Evolutionary conservation across 2,113 vertebrate species (phyloP).

Genomic region (Nettapus auritus): DNA sequence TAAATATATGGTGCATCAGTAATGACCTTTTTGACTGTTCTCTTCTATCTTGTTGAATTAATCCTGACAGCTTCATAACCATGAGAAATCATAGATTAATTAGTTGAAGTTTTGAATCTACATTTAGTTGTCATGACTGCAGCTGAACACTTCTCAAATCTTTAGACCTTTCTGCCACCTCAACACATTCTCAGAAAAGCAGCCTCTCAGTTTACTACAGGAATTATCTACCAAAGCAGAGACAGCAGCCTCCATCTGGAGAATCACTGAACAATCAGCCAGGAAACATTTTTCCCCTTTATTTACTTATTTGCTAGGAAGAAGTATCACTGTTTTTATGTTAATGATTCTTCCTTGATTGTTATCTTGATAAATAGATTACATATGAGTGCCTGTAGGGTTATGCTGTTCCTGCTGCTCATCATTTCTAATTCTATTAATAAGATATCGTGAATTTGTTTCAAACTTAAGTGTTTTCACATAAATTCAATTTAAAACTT

Average conservation of each 20-base stretch:
- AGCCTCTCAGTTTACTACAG: background rate
- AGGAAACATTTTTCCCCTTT: background rate
- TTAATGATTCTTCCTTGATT: background rate
- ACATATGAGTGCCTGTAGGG: background rate
- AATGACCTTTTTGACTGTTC: constrained; percentile 2
- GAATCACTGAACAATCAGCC: background rate
- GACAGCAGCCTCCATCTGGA: background rate
- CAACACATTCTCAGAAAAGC: background rate
- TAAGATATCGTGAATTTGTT: background rate
- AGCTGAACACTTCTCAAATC: background rate
- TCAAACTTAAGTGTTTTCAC: background rate
- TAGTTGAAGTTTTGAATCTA: background rate
- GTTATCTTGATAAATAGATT: background rate
- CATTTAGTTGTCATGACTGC: background rate
- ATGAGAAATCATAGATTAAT: background rate
- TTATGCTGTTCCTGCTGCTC: background rate
- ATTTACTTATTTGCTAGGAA: constrained; percentile 10
- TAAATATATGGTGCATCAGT: background rate
- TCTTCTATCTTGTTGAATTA: background rate
- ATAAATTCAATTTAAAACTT: constrained; percentile 11
- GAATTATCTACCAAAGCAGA: background rate
- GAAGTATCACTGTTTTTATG: background rate
- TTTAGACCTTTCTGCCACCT: background rate
- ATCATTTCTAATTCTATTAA: background rate
- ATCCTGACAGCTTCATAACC: background rate